phyloP scores from a whole-genome alignment of 2,113 vertebrate species.

The Blennius ocellaris region DNA sequence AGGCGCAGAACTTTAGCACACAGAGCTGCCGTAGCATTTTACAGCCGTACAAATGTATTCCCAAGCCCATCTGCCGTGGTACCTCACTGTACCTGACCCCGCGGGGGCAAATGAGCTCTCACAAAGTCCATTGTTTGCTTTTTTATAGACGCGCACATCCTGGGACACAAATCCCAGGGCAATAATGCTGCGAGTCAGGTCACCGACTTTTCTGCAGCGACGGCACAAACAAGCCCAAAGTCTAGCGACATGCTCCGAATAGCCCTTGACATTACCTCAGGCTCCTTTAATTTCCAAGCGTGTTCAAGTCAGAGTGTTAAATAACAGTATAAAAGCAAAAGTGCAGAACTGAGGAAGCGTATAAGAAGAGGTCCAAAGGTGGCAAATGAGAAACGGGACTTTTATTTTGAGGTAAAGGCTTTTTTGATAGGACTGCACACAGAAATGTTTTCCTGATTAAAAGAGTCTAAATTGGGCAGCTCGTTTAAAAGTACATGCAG shows the following conservation, averaged over 20 bases:
- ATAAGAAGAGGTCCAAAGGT: conserved; percentile 14
- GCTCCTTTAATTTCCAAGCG: conserved; percentile 39
- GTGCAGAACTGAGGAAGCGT: not conserved
- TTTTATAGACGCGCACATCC: conserved; percentile 46
- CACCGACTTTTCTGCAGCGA: conserved; percentile 61
- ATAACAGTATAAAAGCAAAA: conserved; percentile 15
- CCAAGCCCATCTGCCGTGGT: conserved; percentile 50
- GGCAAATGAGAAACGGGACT: conserved; percentile 40
- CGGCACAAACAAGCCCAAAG: conserved; percentile 56
- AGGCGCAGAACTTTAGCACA: conserved; percentile 2
- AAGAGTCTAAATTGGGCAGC: too few species aligned
- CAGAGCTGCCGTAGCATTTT: conserved; percentile 29
- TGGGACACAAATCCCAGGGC: conserved; percentile 46
- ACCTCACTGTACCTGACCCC: conserved; percentile 48
- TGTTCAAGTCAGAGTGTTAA: conserved; percentile 27
- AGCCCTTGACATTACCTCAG: conserved; percentile 53
- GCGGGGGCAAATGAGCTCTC: conserved; percentile 26
- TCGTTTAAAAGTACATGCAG: too few species aligned
- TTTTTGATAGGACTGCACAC: too few species aligned
- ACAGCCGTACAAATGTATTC: conserved; percentile 34
- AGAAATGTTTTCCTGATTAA: too few species aligned
- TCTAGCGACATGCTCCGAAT: conserved; percentile 35
- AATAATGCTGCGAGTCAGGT: conserved; percentile 32
- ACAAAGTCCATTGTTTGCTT: conserved; percentile 56
- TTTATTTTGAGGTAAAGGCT: conserved; percentile 23